Percentiles rank a stretch among this genome's conserved stretches.
Evolutionary conservation across 2,113 vertebrate genomes (phyloP).

Genomic region (Myrmecophaga tridactyla): DNA sequence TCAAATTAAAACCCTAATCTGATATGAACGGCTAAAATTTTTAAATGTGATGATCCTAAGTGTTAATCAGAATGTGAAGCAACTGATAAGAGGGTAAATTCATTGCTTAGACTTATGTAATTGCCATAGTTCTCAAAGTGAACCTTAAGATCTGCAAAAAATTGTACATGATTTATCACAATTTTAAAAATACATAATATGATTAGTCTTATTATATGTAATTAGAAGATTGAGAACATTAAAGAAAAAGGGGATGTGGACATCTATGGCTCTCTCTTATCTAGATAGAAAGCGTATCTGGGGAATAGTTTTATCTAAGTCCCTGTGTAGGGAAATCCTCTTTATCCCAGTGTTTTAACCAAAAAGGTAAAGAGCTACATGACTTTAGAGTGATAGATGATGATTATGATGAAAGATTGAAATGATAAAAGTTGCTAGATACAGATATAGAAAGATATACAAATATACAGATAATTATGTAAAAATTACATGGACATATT

Average conservation of each 20-base stretch:
- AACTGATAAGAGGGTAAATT: not conserved
- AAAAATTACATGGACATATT: too few relatives aligned
- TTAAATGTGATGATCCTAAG: not conserved
- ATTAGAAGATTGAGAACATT: not conserved
- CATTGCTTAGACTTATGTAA: not conserved
- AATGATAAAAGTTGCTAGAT: too few relatives aligned
- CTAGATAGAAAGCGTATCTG: not conserved
- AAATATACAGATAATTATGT: not conserved
- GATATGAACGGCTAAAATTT: not conserved
- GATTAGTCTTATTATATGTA: not conserved
- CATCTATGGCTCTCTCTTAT: not conserved
- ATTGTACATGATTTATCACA: not conserved
- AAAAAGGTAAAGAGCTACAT: not conserved
- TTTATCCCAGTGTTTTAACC: not conserved
- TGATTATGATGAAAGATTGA: too few relatives aligned
- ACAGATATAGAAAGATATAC: not conserved
- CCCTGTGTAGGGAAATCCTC: not conserved
- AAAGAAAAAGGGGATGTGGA: not conserved
- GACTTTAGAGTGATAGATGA: not conserved
- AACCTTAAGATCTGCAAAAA: not conserved
- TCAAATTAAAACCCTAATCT: not conserved
- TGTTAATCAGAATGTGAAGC: not conserved
- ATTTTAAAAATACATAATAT: not conserved
- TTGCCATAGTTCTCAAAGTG: not conserved
- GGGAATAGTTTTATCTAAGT: not conserved